Conservation (phyloP, 2,888 invertebrate genomes). For the Synergus japonicus region DNA sequence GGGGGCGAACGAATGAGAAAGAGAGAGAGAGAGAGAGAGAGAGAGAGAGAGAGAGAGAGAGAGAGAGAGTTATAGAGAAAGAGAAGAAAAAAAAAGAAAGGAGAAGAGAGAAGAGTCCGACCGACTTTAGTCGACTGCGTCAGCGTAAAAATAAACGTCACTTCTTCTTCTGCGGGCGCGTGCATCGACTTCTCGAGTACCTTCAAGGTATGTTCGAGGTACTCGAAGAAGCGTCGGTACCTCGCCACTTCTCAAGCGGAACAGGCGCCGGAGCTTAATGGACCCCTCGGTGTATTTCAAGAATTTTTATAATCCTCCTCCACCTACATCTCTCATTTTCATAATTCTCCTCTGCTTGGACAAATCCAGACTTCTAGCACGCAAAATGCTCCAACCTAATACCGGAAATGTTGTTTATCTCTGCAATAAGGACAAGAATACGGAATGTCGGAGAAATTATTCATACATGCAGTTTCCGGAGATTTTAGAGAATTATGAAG, state of each 20-base stretch:
- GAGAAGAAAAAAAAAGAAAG: conserved; percentile 18
- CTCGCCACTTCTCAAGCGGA: conserved; percentile 33
- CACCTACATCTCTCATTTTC: conserved; percentile 11
- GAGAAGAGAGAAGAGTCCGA: conserved; percentile 20
- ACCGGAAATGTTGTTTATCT: conserved; percentile 7
- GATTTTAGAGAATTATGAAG: not conserved
- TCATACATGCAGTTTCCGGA: not conserved
- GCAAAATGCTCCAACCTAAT: conserved; percentile 12
- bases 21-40: conserved; percentile 21
- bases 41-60: conserved; percentile 31
- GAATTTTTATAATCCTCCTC: conserved; percentile 34
- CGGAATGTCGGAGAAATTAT: conserved; percentile 4
- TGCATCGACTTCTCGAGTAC: conserved; percentile 35
- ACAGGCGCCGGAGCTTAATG: conserved; percentile 38
- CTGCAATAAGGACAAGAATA: conserved; percentile 11
- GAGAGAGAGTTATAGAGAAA: conserved; percentile 28
- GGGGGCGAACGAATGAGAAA: conserved; percentile 12
- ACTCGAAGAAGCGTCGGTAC: conserved; percentile 22
- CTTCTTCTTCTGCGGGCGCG: conserved; percentile 34
- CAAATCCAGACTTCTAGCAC: conserved; percentile 12
- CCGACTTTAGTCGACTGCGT: conserved; percentile 35
- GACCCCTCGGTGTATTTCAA: conserved; percentile 27
- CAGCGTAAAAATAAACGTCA: conserved; percentile 40
- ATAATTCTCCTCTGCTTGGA: conserved; percentile 31
- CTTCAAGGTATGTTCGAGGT: conserved; percentile 18